Evolutionary conservation across 2,113 vertebrate genomes (phyloP).

Genomic region (Gobiocypris rarus): DNA sequence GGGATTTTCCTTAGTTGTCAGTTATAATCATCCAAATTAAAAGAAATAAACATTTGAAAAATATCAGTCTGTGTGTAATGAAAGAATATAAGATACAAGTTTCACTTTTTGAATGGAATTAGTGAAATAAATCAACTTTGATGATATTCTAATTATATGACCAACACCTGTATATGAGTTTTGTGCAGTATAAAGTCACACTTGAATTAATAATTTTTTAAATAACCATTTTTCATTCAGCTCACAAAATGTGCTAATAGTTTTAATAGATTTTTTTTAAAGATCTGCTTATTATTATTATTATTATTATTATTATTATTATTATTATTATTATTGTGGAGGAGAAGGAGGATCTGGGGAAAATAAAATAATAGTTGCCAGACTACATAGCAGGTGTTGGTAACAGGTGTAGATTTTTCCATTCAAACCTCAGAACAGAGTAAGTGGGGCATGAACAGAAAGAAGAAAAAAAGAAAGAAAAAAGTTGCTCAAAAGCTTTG

Average conservation of each 20-base stretch:
- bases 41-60: too few relatives aligned
- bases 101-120: too few relatives aligned
- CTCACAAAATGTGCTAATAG: not conserved
- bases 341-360: not conserved
- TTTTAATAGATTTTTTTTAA: too few relatives aligned
- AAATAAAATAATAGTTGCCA: not conserved
- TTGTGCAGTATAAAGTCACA: too few relatives aligned
- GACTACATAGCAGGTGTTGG: not conserved
- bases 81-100: too few relatives aligned
- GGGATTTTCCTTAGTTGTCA: too few relatives aligned
- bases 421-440: not conserved
- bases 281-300: not conserved
- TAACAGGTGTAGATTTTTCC: not conserved
- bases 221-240: not conserved
- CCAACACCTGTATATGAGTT: too few relatives aligned
- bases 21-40: too few relatives aligned
- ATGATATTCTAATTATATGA: too few relatives aligned
- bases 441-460: constrained; percentile 2
- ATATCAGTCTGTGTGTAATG: too few relatives aligned
- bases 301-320: not conserved
- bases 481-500: not conserved
- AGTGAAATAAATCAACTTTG: too few relatives aligned
- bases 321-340: not conserved
- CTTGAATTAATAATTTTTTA: not conserved
- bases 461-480: not conserved